Base-by-base conservation (phyloP, 2,797 vertebrate species). In the Serranus cabrilla region DNA sequence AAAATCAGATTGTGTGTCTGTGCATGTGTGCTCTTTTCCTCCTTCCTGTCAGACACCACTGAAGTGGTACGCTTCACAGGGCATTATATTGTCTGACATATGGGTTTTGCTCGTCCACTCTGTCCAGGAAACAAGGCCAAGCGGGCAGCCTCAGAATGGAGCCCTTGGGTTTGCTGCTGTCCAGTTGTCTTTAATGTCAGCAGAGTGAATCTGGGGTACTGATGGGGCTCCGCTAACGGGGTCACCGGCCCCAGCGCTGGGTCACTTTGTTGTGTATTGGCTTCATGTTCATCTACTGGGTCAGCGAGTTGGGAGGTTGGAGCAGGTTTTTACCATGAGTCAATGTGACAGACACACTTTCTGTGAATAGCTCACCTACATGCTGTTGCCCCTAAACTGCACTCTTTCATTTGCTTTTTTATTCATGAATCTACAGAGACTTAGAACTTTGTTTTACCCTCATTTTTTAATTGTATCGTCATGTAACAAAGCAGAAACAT, bases 1-100 rank as follows among this genome's bases (percentile, higher is more conserved):
- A 91, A 90, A 91, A 92, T 92, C 89, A 78, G 89, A 86, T 80
- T 82, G 79, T 88, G 69, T 70, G 74, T 76, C 9, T 66, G 57
- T 63, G 59, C 1, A 18, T 65, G 71, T 64, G 72, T 25, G 54
- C 65, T 69, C 43, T 58, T 55, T 67, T 23, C 23, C 27, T 76
- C 46, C 45, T 85, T 63, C 64, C 80, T 86, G 85, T 93, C 91
- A 89, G 87, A 92, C 87, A 89, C 85, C 84, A 79, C 88, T 89
- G 75, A 87, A 90, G 81, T 82, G 66, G 51, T 76, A 88, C 85
- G 92, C 91, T 91, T 93, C 92, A 91, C 73, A 87, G 89, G 91
- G 82, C 90, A 84, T 88, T 89, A 86, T 83, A 87, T 92, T 92
- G 91, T 92, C 88, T 84, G 88, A 92, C 93, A 95, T 94, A 94